phyloP scores from a whole-genome alignment of 2,797 vertebrate species.

The Darevskia nairensis region DNA sequence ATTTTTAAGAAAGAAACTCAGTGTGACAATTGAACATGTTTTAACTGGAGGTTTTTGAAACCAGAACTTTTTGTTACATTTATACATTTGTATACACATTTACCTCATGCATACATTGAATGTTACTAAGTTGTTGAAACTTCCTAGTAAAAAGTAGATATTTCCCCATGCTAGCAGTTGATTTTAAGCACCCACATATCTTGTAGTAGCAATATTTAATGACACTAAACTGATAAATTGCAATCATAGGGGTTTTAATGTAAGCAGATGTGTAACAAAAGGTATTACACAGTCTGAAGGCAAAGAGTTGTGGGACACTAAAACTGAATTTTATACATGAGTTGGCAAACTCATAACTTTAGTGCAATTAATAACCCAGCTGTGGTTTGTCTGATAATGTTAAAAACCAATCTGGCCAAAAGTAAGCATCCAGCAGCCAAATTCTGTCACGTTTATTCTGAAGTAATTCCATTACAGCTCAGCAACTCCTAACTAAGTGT shows the following conservation, averaged over 20 bases:
- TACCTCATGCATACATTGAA: slow-evolving; percentile 71
- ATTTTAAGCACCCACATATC: slow-evolving; percentile 11
- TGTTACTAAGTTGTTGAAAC: slow-evolving; percentile 46
- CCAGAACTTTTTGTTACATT: slow-evolving; percentile 59
- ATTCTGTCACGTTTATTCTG: background rate
- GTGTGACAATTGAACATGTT: slow-evolving; percentile 68
- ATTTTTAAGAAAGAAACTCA: slow-evolving; percentile 67
- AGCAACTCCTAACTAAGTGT: background rate
- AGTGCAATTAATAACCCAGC: background rate
- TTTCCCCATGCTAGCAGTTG: slow-evolving; percentile 30
- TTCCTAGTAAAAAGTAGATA: slow-evolving; percentile 40
- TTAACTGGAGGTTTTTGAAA: slow-evolving; percentile 54
- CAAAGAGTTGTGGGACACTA: background rate
- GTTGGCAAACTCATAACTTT: background rate
- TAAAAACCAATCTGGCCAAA: background rate
- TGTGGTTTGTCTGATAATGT: background rate
- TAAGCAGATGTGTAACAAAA: slow-evolving; percentile 30
- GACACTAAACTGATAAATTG: background rate
- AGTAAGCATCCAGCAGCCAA: background rate
- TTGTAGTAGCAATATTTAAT: slow-evolving; percentile 47
- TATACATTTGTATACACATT: slow-evolving; percentile 67
- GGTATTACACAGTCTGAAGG: slow-evolving; percentile 31
- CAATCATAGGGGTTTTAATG: background rate
- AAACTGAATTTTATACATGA: background rate
- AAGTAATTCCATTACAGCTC: background rate